Conservation (phyloP, 2,888 invertebrate genomes). For the Folsomia candida region DNA sequence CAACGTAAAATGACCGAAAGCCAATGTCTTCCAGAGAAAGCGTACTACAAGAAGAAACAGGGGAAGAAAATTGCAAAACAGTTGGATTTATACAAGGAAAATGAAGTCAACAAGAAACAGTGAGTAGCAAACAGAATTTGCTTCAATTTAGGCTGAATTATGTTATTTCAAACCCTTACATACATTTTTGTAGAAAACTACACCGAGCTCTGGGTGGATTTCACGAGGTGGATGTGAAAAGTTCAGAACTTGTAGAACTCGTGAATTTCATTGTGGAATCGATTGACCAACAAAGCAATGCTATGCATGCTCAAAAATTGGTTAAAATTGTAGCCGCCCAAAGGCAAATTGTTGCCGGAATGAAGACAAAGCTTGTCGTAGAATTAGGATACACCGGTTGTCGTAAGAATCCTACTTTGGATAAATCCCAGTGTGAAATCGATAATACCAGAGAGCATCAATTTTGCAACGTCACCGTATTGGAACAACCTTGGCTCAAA, state of each 20-base stretch:
- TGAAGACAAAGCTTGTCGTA: conserved; percentile 61
- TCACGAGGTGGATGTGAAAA: conserved; percentile 39
- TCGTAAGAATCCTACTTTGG: conserved; percentile 52
- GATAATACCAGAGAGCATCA: conserved; percentile 37
- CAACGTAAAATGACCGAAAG: conserved; percentile 51
- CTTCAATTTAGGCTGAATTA: too few relatives aligned
- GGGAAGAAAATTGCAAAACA: conserved; percentile 38
- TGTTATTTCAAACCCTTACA: too few relatives aligned
- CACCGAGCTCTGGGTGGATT: conserved; percentile 40
- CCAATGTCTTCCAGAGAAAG: conserved; percentile 48
- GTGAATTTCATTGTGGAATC: conserved; percentile 47
- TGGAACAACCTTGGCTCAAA: conserved; percentile 63
- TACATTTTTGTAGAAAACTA: neutral
- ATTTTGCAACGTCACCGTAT: conserved; percentile 59
- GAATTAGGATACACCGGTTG: conserved; percentile 62
- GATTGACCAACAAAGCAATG: conserved; percentile 50
- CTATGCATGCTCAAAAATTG: conserved; percentile 50
- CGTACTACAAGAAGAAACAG: conserved; percentile 29
- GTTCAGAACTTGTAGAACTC: conserved; percentile 46
- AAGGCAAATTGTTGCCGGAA: conserved; percentile 58
- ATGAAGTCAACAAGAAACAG: neutral
- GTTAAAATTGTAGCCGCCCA: conserved; percentile 48
- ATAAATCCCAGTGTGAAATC: conserved; percentile 41
- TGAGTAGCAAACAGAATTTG: neutral
- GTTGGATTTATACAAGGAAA: conserved; percentile 13